A percentile compares a stretch with the other conserved stretches of the same genome.
Conservation (phyloP, 2,888 invertebrate genomes). For the Limulus polyphemus region DNA sequence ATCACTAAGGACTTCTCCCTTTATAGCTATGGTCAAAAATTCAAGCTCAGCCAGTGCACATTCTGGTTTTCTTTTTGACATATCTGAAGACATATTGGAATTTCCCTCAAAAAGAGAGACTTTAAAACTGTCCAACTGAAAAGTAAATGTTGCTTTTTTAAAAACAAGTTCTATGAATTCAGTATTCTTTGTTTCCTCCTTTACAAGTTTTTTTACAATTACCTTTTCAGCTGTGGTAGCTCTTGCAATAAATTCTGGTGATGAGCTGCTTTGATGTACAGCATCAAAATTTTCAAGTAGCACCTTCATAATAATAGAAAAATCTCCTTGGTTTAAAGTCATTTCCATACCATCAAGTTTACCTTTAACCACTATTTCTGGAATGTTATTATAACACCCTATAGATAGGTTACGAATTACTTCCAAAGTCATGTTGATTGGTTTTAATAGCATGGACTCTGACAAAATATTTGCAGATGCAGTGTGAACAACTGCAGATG, state of each 20-base stretch:
- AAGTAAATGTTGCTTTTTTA: not conserved
- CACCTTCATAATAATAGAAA: slow-evolving; percentile 67
- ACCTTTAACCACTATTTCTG: slow-evolving; percentile 73
- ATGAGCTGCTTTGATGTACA: slow-evolving; percentile 35
- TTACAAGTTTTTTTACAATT: too few relatives aligned
- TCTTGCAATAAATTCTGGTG: too few relatives aligned
- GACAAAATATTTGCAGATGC: slow-evolving; percentile 32
- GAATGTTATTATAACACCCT: slow-evolving; percentile 61
- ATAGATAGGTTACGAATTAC: slow-evolving; percentile 73
- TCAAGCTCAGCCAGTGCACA: slow-evolving; percentile 55
- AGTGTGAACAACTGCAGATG: slow-evolving; percentile 34
- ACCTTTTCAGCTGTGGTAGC: too few relatives aligned
- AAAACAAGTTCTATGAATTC: not conserved
- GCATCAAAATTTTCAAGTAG: slow-evolving; percentile 74
- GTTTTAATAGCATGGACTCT: slow-evolving; percentile 55
- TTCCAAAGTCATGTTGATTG: slow-evolving; percentile 63
- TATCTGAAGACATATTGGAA: not conserved
- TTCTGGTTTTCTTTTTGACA: slow-evolving; percentile 4
- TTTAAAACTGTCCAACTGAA: too few relatives aligned
- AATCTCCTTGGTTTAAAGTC: slow-evolving; percentile 59
- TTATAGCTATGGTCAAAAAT: slow-evolving; percentile 58
- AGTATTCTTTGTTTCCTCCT: too few relatives aligned
- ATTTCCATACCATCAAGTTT: slow-evolving; percentile 55
- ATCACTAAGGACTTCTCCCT: slow-evolving; percentile 65
- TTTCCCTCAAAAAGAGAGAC: too few relatives aligned